Evolutionary conservation across 2,113 vertebrate species (phyloP), one percentile per base, ranked within the genome.

Genomic region (Uropsilus gracilis): DNA sequence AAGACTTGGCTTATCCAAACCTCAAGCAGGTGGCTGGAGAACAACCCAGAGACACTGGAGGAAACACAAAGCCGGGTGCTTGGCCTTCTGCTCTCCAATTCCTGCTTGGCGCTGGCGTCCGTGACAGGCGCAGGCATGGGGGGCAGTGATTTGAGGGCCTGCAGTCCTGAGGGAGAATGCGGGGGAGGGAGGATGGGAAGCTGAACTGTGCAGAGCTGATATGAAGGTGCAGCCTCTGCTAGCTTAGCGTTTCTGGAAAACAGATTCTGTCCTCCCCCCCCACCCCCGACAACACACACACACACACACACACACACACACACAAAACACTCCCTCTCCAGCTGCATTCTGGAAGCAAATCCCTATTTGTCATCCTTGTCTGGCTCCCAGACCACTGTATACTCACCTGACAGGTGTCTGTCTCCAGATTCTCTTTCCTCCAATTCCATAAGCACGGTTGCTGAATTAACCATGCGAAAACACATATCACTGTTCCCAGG

Each of bases 101-200:
- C 46, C 34, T 63, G 84, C 75, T 68, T 20, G 11, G 24, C 26
- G 28, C 24, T 0, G 42, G 59, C 44, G 6, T 20, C 57, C 46
- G 42, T 0, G 22, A 55, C n/a, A 66, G 78, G 57, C 18, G 13
- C 16, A 8, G 77, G 37, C 44, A 32, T 53, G 48, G 11, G 37
- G 9, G 6, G 1, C 37, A 53, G 81, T 2, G 32, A 44, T 2
- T 4, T 0, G 12, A 44, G 42, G 22, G 61, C 0, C 39, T 20
- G 18, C 5, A 26, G 53, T 16, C n/a, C 37, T 2, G 9, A 32
- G 53, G 30, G 17, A 46, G 1, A 53, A 2, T 5, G 0, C 1
- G 13, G 8, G 50, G 7, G 12, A 8, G 5, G 30, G 24, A 26
- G 12, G 18, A 14, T 37, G 30, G 57, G 53, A 20, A 61, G 73